Evolutionary conservation across 2,113 vertebrate genomes (phyloP).

Genomic region (Callospermophilus lateralis): DNA sequence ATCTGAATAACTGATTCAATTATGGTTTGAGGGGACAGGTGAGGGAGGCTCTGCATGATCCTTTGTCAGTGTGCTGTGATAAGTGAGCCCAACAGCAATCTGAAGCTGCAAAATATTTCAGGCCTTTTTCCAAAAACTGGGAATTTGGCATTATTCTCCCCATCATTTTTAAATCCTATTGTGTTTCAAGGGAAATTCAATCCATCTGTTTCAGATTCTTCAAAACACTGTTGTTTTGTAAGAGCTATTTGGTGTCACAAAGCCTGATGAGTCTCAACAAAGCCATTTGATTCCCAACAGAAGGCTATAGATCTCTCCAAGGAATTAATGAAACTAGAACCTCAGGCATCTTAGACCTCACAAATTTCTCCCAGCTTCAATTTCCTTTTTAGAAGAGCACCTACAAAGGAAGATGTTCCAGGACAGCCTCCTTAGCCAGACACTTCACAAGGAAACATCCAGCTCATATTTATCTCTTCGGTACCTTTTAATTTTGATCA

Average conservation of each 20-base stretch:
- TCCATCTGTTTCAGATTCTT: slow-evolving; percentile 82
- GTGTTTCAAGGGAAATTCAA: slow-evolving; percentile 83
- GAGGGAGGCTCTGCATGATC: neutral
- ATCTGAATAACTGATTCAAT: neutral
- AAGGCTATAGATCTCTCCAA: slow-evolving; percentile 69
- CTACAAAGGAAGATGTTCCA: slow-evolving; percentile 15
- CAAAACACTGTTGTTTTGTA: slow-evolving; percentile 81
- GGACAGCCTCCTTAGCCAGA: neutral
- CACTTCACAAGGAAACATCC: slow-evolving; percentile 16
- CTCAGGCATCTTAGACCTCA: slow-evolving; percentile 25
- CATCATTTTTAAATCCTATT: slow-evolving; percentile 75
- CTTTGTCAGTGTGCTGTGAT: neutral
- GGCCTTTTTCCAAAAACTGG: slow-evolving; percentile 60
- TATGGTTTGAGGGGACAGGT: neutral
- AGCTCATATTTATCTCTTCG: neutral
- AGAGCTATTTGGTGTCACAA: slow-evolving; percentile 81
- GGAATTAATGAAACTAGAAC: slow-evolving; percentile 63
- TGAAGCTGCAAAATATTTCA: slow-evolving; percentile 54
- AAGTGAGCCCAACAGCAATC: neutral
- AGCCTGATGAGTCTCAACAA: slow-evolving; percentile 72
- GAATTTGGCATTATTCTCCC: slow-evolving; percentile 50
- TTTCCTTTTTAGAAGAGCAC: slow-evolving; percentile 50
- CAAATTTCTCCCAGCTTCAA: slow-evolving; percentile 36
- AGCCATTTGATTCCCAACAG: slow-evolving; percentile 72
- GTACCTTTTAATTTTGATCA: neutral